phyloP scores from a whole-genome alignment of 2,797 vertebrate species.

The Melanotaenia pygmaea region DNA sequence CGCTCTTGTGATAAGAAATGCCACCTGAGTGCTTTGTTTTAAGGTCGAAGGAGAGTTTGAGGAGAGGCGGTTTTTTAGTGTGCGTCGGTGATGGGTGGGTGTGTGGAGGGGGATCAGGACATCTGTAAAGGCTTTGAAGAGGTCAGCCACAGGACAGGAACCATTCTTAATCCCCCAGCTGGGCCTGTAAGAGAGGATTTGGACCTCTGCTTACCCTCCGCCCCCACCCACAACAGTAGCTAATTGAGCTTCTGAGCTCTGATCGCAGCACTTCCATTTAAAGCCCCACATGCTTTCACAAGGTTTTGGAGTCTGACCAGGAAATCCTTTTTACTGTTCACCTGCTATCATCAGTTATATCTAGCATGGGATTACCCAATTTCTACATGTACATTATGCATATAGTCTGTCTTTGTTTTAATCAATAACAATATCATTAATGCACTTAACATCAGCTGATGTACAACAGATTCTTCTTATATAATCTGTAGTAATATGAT shows the following conservation, averaged over 20 bases:
- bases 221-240: slow-evolving; percentile 74
- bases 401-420: not conserved
- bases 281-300: slow-evolving; percentile 65
- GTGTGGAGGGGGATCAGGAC: slow-evolving; percentile 65
- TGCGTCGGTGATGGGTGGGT: slow-evolving; percentile 28
- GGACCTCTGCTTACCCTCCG: slow-evolving; percentile 55
- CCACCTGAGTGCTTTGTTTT: slow-evolving; percentile 82
- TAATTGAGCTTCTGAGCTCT: slow-evolving; percentile 68
- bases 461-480: not conserved
- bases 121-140: slow-evolving; percentile 82
- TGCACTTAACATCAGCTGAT: no score
- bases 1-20: slow-evolving; percentile 72
- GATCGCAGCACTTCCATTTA: slow-evolving; percentile 65
- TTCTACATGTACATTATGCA: slow-evolving; percentile 2
- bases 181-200: slow-evolving; percentile 77
- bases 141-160: slow-evolving; percentile 84
- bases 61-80: slow-evolving; percentile 18
- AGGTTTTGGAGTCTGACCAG: slow-evolving; percentile 54
- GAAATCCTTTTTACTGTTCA: slow-evolving; percentile 61
- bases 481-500: no score
- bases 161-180: slow-evolving; percentile 82
- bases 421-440: not conserved
- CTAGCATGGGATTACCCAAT: slow-evolving; percentile 36
- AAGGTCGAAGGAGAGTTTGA: slow-evolving; percentile 70
- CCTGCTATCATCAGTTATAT: slow-evolving; percentile 32